Evolutionary conservation across 2,113 vertebrate species (phyloP).

Genomic region (Neoarius graeffei): DNA sequence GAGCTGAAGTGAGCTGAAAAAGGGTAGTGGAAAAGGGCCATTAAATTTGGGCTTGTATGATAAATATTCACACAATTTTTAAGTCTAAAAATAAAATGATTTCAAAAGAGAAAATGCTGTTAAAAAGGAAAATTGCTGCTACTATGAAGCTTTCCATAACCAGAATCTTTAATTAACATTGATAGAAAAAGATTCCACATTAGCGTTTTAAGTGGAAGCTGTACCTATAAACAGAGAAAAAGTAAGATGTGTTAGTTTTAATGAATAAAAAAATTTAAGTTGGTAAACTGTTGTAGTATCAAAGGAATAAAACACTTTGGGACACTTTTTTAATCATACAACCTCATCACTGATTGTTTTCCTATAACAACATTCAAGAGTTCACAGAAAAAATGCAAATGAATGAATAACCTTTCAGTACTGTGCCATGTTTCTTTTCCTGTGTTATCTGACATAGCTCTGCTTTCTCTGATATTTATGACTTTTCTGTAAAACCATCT

Average conservation of each 20-base stretch:
- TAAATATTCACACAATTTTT: not conserved
- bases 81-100: not conserved
- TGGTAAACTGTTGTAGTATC: not conserved
- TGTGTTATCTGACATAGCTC: not conserved
- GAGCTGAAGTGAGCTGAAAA: too few species aligned
- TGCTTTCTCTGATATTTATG: not conserved
- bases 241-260: too few species aligned
- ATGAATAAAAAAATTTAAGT: not conserved
- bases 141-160: not conserved
- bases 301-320: not conserved
- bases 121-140: not conserved
- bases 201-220: not conserved
- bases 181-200: not conserved
- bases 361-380: not conserved
- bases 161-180: not conserved
- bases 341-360: not conserved
- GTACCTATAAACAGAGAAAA: too few species aligned
- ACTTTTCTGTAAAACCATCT: conserved; percentile 6
- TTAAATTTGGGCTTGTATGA: not conserved
- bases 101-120: not conserved
- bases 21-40: too few species aligned
- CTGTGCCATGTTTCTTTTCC: not conserved
- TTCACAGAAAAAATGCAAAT: not conserved
- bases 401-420: not conserved
- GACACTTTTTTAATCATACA: not conserved